Evolutionary conservation across 2,113 vertebrate species (phyloP), one percentile per base, ranked within the genome.

Genomic region (Sphaerodactylus townsendi): DNA sequence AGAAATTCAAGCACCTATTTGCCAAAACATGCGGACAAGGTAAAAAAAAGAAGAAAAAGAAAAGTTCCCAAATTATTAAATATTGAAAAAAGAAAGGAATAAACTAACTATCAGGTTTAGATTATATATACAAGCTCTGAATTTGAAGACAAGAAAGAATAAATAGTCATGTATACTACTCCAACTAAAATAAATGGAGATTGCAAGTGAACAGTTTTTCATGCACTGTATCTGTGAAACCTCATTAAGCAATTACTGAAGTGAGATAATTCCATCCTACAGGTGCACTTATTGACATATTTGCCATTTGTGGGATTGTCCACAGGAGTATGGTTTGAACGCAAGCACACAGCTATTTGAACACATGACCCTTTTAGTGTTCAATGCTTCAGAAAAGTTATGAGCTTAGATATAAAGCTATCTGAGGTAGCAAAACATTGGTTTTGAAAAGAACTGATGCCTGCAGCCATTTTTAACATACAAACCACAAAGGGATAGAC

Each of bases 381-480:
- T 33, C 53, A 84, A 77, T 77, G 46, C 28, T 69, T 84, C 46
- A 68, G 17, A 75, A 75, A 83, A 77, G 33, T 17, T 35, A 77
- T 56, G 30, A 3, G 7, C 77, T 77, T 71, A 81, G 69, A 78
- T n/a, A 77, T 62, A n/a, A 56, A 30, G 75, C 13, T 77, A 4
- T 21, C 30, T 71, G 35, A 48, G 13, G n/a, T 56, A 39, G 35
- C 28, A 78, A 77, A 71, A 41, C 75, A 68, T 53, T 68, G 68
- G 19, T 23, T 81, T 88, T 75, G 35, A 65, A 64, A 83, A 85
- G 7, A 50, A 1, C 5, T 70, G 35, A 4, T 0, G 0, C 28
- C 37, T 33, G 0, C 3, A 82, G 79, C 30, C 74, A 70, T 78
- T 1, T 56, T 80, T 48, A 0, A 59, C 0, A 80, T 86, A 83